Evolutionary conservation across 2,113 vertebrate genomes (phyloP).

Genomic region (Leptocoma aspasia): DNA sequence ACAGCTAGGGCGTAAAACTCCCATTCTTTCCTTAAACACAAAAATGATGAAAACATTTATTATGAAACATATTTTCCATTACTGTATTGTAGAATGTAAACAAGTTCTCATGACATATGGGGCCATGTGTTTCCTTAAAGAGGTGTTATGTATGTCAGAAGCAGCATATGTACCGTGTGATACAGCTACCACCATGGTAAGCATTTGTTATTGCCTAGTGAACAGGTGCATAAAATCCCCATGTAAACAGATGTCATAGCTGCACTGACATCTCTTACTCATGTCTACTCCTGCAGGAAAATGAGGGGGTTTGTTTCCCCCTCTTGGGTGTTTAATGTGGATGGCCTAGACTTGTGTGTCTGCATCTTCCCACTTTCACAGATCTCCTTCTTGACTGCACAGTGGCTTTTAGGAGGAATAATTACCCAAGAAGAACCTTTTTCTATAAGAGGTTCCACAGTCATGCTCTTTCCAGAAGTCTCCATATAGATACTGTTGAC

Average conservation of each 20-base stretch:
- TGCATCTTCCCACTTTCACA: background rate
- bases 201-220: slow-evolving; percentile 66
- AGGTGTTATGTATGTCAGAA: slow-evolving; percentile 77
- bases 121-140: slow-evolving; percentile 76
- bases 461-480: background rate
- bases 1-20: slow-evolving; percentile 42
- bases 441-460: background rate
- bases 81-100: slow-evolving; percentile 74
- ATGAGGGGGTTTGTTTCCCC: slow-evolving; percentile 39
- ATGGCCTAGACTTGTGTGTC: slow-evolving; percentile 27
- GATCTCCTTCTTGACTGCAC: background rate
- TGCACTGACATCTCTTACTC: slow-evolving; percentile 37
- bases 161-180: slow-evolving; percentile 75
- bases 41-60: slow-evolving; percentile 76
- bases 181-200: slow-evolving; percentile 63
- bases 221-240: slow-evolving; percentile 72
- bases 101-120: slow-evolving; percentile 75
- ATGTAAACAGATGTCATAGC: slow-evolving; percentile 67
- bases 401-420: background rate
- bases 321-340: slow-evolving; percentile 15
- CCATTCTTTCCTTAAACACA: slow-evolving; percentile 58
- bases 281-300: slow-evolving; percentile 39
- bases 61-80: slow-evolving; percentile 77
- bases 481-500: background rate
- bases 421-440: background rate